These are phyloP conservation scores for Sinocyclocheilus maitianheensis DNA, from an alignment of 2,113 vertebrate species.

Conservation along the genomic window DNA sequence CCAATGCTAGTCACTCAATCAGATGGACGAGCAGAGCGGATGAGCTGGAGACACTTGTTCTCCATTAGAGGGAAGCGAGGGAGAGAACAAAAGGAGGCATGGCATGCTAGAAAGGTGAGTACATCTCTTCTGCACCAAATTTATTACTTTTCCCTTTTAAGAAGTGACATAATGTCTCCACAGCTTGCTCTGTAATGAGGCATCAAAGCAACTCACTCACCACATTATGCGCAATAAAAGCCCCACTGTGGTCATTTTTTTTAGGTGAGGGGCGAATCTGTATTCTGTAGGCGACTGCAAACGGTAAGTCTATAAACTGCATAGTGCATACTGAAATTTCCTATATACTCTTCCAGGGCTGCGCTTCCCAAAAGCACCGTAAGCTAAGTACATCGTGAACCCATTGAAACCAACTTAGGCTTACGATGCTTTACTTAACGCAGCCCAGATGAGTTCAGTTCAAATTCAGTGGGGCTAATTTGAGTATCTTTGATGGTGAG, in stretches of 20 bases:
- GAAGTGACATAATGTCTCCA: conserved; percentile 5
- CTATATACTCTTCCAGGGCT: background rate
- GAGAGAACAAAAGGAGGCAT: conserved; percentile 4
- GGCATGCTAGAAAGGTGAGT: conserved; percentile 9
- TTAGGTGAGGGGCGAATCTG: background rate
- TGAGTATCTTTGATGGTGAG: background rate
- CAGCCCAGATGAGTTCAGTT: background rate
- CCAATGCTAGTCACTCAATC: background rate
- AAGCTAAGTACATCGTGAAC: too few relatives aligned
- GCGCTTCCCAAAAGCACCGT: background rate
- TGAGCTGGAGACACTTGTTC: conserved; percentile 9
- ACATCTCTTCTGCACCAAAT: background rate
- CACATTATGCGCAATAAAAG: background rate
- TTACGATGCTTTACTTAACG: too few relatives aligned
- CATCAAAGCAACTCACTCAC: background rate
- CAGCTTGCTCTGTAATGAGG: background rate
- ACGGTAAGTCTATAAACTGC: background rate
- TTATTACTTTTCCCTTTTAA: background rate
- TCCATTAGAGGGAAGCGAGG: background rate
- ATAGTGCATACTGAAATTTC: background rate
- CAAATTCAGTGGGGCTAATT: background rate
- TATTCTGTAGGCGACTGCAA: background rate
- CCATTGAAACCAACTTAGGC: too few relatives aligned
- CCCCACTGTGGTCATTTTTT: background rate
- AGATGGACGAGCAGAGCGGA: background rate